Evolutionary conservation across 2,888 invertebrate species (phyloP), one percentile per base, ranked within the genome.

Genomic region (Philonicus albiceps): DNA sequence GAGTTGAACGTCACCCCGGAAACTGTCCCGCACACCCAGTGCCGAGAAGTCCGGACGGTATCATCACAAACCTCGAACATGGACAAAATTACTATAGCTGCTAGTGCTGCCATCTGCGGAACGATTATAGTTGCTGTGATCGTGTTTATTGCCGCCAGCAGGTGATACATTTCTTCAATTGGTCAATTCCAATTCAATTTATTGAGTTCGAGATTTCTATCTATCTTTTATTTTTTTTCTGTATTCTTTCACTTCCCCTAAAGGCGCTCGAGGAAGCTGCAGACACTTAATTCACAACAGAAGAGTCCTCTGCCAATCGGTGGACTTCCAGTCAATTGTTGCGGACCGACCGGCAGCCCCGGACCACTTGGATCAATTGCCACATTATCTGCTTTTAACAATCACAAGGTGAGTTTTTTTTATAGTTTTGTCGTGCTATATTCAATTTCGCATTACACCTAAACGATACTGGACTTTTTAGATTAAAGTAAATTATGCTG

Each of bases 71-170:
- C 96, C 85, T 96, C 97, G 86, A 97, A 97, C 93, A 97, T 98
- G 96, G 98, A 98, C 93, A 98, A 97, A 92, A 97, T 98, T 90
- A 98, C 98, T 85, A 98, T 98, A 90, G 97, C 97, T 31, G 97
- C 97, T 3, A 97, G 97, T 90, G 97, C 97, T 27, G 97, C 97
- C 86, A 98, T 98, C 90, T 98, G 98, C 92, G 97, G 96, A 72
- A 97, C 97, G 72, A 97, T 98, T 89, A 96, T 98, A 87, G 95
- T 97, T 75, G 98, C 97, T 0, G 97, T 98, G 86, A 95, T 98
- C 89, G 95, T 98, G 89, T 97, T 98, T 92, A 96, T 98, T 85
- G 97, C 97, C 78, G 97, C 97, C 30, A 97, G 96, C 89, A 94
- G 92, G 92, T 92, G 88, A 90, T 88, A 86, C 72, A 75, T 85